Conservation (phyloP, 1,140 invertebrate genomes). For the Papilio xuthus region DNA sequence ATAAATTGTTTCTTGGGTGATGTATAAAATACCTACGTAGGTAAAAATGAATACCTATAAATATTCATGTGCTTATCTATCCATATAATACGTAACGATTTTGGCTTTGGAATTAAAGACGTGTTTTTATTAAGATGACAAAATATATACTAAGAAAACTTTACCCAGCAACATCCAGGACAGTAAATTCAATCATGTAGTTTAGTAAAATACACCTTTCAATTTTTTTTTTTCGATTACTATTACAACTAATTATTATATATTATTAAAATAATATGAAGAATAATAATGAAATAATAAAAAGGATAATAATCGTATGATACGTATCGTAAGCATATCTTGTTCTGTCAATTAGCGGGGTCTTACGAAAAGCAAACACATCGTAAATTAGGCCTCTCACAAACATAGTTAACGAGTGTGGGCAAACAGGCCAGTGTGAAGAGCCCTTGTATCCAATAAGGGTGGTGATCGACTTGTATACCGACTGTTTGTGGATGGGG, state of each 20-base stretch:
- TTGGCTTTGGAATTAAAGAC: too few species aligned
- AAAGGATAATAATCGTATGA: slow-evolving; percentile 17
- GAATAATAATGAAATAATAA: not conserved
- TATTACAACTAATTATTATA: too few species aligned
- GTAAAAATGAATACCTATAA: not conserved
- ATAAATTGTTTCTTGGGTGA: slow-evolving; percentile 9
- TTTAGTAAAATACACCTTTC: too few species aligned
- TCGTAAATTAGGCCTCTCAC: slow-evolving; percentile 75
- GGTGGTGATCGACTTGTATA: slow-evolving; percentile 57
- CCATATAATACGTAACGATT: too few species aligned
- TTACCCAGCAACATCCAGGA: too few species aligned
- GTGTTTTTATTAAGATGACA: too few species aligned
- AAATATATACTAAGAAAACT: too few species aligned
- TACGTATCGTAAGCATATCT: slow-evolving; percentile 36
- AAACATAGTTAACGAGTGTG: slow-evolving; percentile 74
- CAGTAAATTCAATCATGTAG: too few species aligned
- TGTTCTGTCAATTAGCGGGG: slow-evolving; percentile 69
- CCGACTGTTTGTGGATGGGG: slow-evolving; percentile 66
- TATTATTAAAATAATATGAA: too few species aligned
- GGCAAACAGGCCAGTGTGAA: slow-evolving; percentile 67
- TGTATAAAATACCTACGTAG: slow-evolving; percentile 5
- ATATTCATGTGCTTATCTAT: too few species aligned
- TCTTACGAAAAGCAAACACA: slow-evolving; percentile 65
- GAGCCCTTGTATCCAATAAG: slow-evolving; percentile 62
- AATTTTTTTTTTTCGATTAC: too few species aligned